A percentile compares a stretch with the other conserved stretches of the same genome.
These are phyloP conservation scores for Chloroclystis v-ata DNA, from an alignment of 2,888 invertebrate species.

Conservation along the genomic window DNA sequence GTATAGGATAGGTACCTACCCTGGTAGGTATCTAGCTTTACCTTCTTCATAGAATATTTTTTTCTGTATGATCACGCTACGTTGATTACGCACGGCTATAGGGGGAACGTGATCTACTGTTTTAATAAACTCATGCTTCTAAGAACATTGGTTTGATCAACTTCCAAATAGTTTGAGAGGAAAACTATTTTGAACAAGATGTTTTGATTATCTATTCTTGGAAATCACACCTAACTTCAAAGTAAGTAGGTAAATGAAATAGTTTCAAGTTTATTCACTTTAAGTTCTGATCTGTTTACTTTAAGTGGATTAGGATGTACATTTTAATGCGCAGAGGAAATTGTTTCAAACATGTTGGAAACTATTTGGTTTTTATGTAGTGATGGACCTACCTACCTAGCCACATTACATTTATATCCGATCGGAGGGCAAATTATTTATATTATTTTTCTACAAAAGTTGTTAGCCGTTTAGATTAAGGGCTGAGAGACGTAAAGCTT, in stretches of 20 bases:
- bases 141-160: constrained; percentile 10
- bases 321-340: constrained; percentile 9
- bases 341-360: background rate
- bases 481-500: too few relatives aligned
- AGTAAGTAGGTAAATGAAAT: constrained; percentile 5
- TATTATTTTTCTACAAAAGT: too few relatives aligned
- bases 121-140: constrained; percentile 6
- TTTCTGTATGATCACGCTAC: too few relatives aligned
- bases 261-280: constrained; percentile 6
- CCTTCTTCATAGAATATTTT: too few relatives aligned
- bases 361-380: constrained; percentile 18
- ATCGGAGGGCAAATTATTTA: too few relatives aligned
- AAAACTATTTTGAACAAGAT: constrained; percentile 10
- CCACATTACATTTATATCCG: too few relatives aligned
- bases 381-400: too few relatives aligned
- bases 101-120: background rate
- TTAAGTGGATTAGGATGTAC: constrained; percentile 13
- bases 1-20: too few relatives aligned
- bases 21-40: too few relatives aligned
- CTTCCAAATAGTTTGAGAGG: constrained; percentile 8
- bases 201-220: constrained; percentile 12
- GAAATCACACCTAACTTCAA: constrained; percentile 10
- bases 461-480: too few relatives aligned
- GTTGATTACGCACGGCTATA: background rate
- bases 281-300: constrained; percentile 1